Base-by-base conservation (phyloP, 2,797 vertebrate genomes). In the Neosalanx taihuensis region DNA sequence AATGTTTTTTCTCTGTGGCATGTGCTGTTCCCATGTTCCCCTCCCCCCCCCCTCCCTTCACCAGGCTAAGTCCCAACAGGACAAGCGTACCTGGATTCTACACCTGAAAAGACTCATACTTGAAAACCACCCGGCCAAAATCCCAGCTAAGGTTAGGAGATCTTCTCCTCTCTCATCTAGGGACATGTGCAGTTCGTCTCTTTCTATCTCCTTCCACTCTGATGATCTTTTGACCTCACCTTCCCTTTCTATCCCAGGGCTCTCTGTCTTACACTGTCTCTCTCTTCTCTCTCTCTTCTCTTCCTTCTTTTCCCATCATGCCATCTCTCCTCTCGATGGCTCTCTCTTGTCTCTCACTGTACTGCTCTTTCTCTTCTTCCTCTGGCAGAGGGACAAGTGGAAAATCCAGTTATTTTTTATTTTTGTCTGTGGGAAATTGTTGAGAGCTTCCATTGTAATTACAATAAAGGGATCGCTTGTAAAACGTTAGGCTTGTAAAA, bases 51-150 rank as follows among this genome's bases (percentile, higher is more conserved):
- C 31, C 73, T 74, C 72, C 29, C 83, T 70, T 76, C 75, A 72
- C 49, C 78, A 99, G 97, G 97, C 98, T 13, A 98, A 95, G 78
- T 98, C 97, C 0, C 96, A 97, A 80, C 97, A 96, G 89, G 97
- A 99, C 81, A 99, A 99, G 73, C 95, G 95, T 78, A 95, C 97
- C 76, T 99, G 98, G 98, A 95, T 99, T 86, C 90, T 98, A 78
- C 96, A 99, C 85, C 92, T 99, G 82, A 99, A 99, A 85, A 95
- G 96, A 63, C 92, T 99, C 77, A 99, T 99, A 88, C 94, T 99
- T 76, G 98, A 99, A 93, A 99, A 99, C 83, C 98, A 99, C 60
- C 96, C 96, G 0, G 97, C 97, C 65, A 99, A 98, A 93, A 98
- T 99, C 84, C 98, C 98, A 26, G 97, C 96, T 60, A 99, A 99